Evolutionary conservation across 2,113 vertebrate genomes (phyloP).

Genomic region (Perca schrenkii): DNA sequence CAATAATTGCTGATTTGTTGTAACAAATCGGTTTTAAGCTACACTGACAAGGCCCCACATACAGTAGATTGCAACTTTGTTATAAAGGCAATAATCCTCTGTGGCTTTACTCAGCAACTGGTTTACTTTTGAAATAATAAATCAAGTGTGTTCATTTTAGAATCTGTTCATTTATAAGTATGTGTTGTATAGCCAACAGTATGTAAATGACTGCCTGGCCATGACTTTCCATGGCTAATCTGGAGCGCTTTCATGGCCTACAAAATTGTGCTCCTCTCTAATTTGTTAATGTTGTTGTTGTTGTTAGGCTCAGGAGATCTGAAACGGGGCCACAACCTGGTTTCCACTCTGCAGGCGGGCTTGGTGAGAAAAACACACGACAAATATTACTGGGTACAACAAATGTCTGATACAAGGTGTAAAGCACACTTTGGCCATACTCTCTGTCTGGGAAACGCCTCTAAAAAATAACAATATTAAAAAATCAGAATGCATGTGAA

Average conservation of each 20-base stretch:
- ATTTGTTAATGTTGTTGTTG: slow-evolving; percentile 59
- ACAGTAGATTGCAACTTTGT: not conserved
- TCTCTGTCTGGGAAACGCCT: not conserved
- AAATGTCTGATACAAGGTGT: not conserved
- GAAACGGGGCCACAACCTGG: slow-evolving; percentile 35
- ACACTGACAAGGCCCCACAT: not conserved
- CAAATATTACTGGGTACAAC: not conserved
- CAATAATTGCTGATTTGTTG: not conserved
- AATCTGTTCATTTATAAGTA: slow-evolving; percentile 5
- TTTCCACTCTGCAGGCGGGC: slow-evolving; percentile 5
- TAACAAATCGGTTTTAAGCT: not conserved
- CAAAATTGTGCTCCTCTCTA: slow-evolving; percentile 58
- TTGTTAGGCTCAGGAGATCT: slow-evolving; percentile 20
- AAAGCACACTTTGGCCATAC: not conserved
- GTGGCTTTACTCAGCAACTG: not conserved
- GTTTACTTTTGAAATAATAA: slow-evolving; percentile 32
- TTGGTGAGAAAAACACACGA: not conserved
- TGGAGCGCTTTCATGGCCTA: slow-evolving; percentile 53
- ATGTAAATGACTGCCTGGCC: slow-evolving; percentile 21
- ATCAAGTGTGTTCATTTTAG: slow-evolving; percentile 13
- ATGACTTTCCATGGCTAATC: slow-evolving; percentile 28
- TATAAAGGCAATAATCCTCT: slow-evolving; percentile 9
- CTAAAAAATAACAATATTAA: not conserved
- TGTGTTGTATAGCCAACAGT: not conserved
- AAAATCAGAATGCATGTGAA: not conserved